phyloP scores from a whole-genome alignment of 2,113 vertebrate species.

The Podarcis cretensis region DNA sequence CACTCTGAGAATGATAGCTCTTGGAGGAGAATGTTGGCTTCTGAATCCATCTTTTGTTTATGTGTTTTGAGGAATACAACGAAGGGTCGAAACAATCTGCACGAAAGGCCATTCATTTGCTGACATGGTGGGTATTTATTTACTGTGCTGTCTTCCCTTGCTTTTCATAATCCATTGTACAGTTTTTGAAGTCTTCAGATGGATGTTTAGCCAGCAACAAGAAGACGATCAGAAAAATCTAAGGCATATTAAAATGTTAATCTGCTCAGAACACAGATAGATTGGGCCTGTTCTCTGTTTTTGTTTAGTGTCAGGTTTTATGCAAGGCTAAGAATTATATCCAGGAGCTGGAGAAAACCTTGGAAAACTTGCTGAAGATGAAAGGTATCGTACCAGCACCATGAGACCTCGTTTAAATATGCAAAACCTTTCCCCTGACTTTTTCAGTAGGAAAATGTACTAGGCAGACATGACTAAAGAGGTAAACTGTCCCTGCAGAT shows the following conservation, averaged over 20 bases:
- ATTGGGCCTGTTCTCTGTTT: slow-evolving; percentile 61
- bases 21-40: background rate
- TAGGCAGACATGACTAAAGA: background rate
- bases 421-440: background rate
- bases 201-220: slow-evolving; percentile 30
- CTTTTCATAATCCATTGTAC: slow-evolving; percentile 8
- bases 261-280: slow-evolving; percentile 27
- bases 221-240: background rate
- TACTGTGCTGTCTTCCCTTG: slow-evolving; percentile 17
- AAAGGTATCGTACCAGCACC: slow-evolving; percentile 75
- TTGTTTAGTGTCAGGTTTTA: slow-evolving; percentile 84
- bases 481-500: too few species aligned
- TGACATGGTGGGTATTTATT: background rate
- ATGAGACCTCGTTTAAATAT: background rate
- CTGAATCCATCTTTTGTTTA: background rate
- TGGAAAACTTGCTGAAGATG: slow-evolving; percentile 80
- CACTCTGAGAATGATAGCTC: too few species aligned
- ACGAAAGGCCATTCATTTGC: background rate
- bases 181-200: slow-evolving; percentile 11
- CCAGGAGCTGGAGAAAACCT: slow-evolving; percentile 78
- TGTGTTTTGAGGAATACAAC: background rate
- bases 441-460: background rate
- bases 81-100: slow-evolving; percentile 29
- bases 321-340: slow-evolving; percentile 79
- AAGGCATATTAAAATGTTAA: slow-evolving; percentile 30